Conservation (phyloP, 2,888 invertebrate genomes). For the Anorthoa munda region DNA sequence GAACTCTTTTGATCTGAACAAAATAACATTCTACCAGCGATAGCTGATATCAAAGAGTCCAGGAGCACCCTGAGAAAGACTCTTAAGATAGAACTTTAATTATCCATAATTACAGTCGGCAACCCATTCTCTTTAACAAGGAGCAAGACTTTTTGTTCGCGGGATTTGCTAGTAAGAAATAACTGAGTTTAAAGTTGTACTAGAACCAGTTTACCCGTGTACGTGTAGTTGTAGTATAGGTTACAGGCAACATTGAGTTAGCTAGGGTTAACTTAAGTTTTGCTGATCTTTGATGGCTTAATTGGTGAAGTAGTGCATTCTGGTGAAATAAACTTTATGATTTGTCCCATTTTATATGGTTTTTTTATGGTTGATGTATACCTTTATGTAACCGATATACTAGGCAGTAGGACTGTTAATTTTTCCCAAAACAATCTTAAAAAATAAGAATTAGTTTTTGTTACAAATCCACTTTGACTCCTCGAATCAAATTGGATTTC, state of each 20-base stretch:
- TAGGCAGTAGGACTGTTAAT: no score
- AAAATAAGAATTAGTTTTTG: conserved; percentile 13
- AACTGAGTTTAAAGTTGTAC: conserved; percentile 44
- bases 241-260: conserved; percentile 38
- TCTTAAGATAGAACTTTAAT: conserved; percentile 25
- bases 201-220: conserved; percentile 18
- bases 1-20: no score
- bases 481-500: conserved; percentile 37
- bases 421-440: neutral
- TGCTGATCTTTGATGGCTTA: conserved; percentile 15
- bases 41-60: no score
- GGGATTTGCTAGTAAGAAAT: conserved; percentile 38
- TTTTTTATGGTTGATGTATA: neutral
- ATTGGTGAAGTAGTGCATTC: conserved; percentile 6
- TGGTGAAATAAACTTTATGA: neutral
- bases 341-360: no score
- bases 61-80: neutral
- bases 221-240: no score
- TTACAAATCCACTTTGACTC: conserved; percentile 13
- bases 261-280: conserved; percentile 27
- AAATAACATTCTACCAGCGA: no score
- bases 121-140: conserved; percentile 14
- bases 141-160: conserved; percentile 26
- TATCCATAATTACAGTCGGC: conserved; percentile 25
- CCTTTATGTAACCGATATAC: neutral